A percentile compares a stretch with the other conserved stretches of the same genome.
phyloP scores from a whole-genome alignment of 1,140 invertebrate species.

The Hyphantria cunea region DNA sequence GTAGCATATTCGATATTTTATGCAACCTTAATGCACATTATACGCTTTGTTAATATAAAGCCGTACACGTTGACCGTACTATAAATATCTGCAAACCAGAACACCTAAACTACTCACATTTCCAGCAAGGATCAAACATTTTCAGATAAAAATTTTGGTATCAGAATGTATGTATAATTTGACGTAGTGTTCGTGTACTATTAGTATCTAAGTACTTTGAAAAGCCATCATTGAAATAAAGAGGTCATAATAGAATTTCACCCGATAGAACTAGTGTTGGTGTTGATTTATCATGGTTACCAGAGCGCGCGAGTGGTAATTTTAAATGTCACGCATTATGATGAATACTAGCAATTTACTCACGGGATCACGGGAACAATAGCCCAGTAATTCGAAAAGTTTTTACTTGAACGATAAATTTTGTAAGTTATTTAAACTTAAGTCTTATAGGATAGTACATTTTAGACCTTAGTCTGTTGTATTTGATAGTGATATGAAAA shows the following conservation, averaged over 20 bases:
- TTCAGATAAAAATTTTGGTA: conserved; percentile 23
- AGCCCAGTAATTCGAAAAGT: conserved; percentile 53
- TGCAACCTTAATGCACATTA: conserved; percentile 29
- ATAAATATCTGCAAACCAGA: conserved; percentile 61
- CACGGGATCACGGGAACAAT: conserved; percentile 63
- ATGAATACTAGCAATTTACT: conserved; percentile 80
- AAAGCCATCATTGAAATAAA: conserved; percentile 19
- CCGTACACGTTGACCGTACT: conserved; percentile 51
- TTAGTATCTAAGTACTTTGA: conserved; percentile 10
- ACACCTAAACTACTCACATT: conserved; percentile 56
- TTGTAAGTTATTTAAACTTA: conserved; percentile 21
- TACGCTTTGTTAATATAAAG: conserved; percentile 52
- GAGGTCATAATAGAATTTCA: conserved; percentile 31
- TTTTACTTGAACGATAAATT: conserved; percentile 29
- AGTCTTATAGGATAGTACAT: conserved; percentile 4
- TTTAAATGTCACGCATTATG: conserved; percentile 80
- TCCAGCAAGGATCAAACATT: too few relatives aligned
- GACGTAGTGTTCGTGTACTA: conserved; percentile 4
- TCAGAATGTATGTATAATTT: conserved; percentile 15
- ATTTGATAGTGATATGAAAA: too few relatives aligned
- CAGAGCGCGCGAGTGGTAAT: conserved; percentile 64
- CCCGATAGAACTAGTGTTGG: conserved; percentile 66
- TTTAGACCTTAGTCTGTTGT: not conserved
- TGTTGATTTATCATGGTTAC: conserved; percentile 70
- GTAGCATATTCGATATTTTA: not conserved